Evolutionary conservation across 2,797 vertebrate species (phyloP), one percentile per base, ranked within the genome.

Genomic region (Fratercula arctica): DNA sequence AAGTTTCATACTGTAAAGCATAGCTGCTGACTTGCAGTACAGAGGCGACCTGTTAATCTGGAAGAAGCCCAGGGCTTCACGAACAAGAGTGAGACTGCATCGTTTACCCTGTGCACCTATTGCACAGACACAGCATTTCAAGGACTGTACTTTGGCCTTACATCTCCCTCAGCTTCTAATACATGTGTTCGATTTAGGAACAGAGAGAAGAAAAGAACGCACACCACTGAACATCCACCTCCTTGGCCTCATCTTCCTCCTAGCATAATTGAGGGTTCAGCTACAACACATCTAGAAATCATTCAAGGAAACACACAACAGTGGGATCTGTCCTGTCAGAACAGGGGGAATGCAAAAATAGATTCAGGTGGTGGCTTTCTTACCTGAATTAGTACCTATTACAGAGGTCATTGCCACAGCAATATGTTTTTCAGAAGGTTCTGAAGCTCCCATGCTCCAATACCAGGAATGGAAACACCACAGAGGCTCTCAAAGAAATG

Each of bases 171-270:
- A 51, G 33, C 13, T 91, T 89, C 85, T 70, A 70, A 75, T 33
- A 48, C 2, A 9, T 0, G 6, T 15, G 26, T 53, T 81, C 39
- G 29, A 11, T 59, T 67, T 48, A 70, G 66, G n/a, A 76, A 89
- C 2, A 46, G 16, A 75, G 11, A 64, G 39, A 87, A 81, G 28
- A 77, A 43, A 68, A 86, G 43, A 78, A 48, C 3, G 35, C 35
- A 16, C 0, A 0, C 61, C 6, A 37, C 25, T 70, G 57, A 51
- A 68, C 35, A 45, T 25, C 56, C 25, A 7, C 35, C 9, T 59
- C 33, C 56, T 57, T 20, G 8, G 29, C 66, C 17, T 80, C 31
- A 45, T 74, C 87, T 19, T 79, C 59, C 39, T 57, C 39, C 28
- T 25, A 26, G 23, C 6, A 13, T 24, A 84, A 76, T 18, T 61